These are phyloP conservation scores for Morinoia aosen DNA, from an alignment of 2,888 invertebrate genomes.

Conservation along the genomic window DNA sequence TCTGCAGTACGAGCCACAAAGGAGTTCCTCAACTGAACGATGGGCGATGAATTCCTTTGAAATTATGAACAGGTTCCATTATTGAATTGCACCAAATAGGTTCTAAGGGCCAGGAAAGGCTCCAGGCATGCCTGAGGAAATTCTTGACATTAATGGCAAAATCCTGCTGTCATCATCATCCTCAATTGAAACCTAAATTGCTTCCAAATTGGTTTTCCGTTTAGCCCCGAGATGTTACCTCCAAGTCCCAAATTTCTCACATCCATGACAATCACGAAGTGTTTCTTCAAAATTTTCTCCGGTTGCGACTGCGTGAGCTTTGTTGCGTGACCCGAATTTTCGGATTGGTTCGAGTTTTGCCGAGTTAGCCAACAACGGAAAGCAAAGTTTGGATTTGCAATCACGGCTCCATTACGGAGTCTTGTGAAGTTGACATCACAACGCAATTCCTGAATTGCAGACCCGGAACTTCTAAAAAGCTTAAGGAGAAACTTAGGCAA, in stretches of 20 bases:
- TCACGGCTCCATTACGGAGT: slow-evolving; percentile 47
- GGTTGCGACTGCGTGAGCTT: neutral
- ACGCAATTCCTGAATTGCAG: slow-evolving; percentile 41
- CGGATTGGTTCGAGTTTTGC: slow-evolving; percentile 48
- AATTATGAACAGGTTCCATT: neutral
- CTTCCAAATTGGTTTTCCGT: slow-evolving; percentile 39
- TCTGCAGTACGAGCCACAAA: neutral
- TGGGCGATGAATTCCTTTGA: neutral
- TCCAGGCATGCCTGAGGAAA: slow-evolving; percentile 20
- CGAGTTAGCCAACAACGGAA: slow-evolving; percentile 42
- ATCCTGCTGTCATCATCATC: slow-evolving; percentile 43
- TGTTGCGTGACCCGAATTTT: slow-evolving; percentile 20
- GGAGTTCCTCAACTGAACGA: neutral
- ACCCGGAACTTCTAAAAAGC: slow-evolving; percentile 10
- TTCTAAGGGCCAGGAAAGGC: neutral
- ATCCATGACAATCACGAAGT: neutral
- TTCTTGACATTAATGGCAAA: slow-evolving; percentile 6
- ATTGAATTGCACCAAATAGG: slow-evolving; percentile 17
- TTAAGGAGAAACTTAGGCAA: neutral
- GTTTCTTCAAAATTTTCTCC: neutral
- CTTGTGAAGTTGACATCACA: slow-evolving; percentile 43
- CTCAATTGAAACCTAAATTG: slow-evolving; percentile 40
- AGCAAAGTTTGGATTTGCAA: slow-evolving; percentile 50
- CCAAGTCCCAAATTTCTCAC: neutral
- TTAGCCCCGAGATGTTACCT: neutral